Conservation (phyloP, 2,888 invertebrate species). For the Ypsolopha sequella region DNA sequence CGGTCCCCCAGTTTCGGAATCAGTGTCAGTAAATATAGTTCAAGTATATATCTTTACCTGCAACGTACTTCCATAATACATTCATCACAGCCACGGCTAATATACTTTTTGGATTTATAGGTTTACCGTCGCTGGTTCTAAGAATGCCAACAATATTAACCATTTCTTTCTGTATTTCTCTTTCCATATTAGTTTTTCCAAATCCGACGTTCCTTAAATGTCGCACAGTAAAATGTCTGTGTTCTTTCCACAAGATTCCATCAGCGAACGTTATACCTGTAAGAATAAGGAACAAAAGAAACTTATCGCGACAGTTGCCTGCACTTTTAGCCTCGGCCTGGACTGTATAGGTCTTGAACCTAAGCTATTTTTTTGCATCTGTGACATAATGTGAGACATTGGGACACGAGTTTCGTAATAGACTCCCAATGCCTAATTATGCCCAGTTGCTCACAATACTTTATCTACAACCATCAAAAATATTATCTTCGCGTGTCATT, state of each 20-base stretch:
- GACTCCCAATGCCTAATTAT: no score
- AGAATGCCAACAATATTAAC: conserved; percentile 56
- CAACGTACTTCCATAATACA: conserved; percentile 77
- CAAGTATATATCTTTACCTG: conserved; percentile 63
- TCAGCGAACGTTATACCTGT: conserved; percentile 78
- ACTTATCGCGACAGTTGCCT: not conserved
- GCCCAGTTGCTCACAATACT: no score
- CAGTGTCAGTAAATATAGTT: no score
- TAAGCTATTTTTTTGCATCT: no score
- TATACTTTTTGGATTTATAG: conserved; percentile 59
- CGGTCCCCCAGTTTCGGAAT: no score
- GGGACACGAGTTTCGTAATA: no score
- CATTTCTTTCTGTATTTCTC: conserved; percentile 71
- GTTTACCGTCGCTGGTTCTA: conserved; percentile 24
- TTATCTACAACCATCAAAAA: no score
- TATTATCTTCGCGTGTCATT: no score
- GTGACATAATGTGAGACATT: no score
- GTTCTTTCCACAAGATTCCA: conserved; percentile 74
- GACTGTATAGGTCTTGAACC: no score
- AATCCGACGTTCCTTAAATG: conserved; percentile 75
- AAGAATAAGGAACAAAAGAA: not conserved
- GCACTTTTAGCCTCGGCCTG: no score
- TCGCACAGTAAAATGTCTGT: conserved; percentile 75
- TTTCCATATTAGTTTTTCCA: conserved; percentile 73
- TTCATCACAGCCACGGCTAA: conserved; percentile 76